Evolutionary conservation across 2,797 vertebrate species (phyloP).

Genomic region (Brachymystax lenok): DNA sequence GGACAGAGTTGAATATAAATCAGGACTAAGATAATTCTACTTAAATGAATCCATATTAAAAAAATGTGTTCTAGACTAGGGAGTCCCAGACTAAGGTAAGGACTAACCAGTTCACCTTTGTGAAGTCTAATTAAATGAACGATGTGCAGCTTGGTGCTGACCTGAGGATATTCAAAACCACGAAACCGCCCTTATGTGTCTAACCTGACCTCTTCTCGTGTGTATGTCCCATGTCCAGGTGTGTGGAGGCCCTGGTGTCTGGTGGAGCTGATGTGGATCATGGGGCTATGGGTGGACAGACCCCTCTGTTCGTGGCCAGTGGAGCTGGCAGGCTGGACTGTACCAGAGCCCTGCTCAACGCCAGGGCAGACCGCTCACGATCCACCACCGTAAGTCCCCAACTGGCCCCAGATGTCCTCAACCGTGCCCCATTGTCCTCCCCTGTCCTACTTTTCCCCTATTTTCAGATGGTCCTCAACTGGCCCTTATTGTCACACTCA

Average conservation of each 20-base stretch:
- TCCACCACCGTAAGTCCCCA: conserved; percentile 79
- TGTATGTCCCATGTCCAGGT: conserved; percentile 71
- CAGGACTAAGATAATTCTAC: too few species aligned
- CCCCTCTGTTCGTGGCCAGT: conserved; percentile 87
- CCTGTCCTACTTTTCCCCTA: too few species aligned
- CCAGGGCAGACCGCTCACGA: conserved; percentile 80
- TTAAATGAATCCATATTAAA: too few species aligned
- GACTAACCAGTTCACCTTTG: too few species aligned
- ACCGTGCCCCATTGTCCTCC: conserved; percentile 47
- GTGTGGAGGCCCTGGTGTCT: conserved; percentile 85
- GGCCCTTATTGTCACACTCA: too few species aligned
- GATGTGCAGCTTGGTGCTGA: too few species aligned
- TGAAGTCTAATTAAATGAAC: too few species aligned
- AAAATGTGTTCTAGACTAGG: too few species aligned
- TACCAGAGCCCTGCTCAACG: conserved; percentile 81
- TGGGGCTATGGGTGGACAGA: conserved; percentile 80
- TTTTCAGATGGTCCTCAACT: too few species aligned
- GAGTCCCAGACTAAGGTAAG: too few species aligned
- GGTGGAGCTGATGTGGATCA: conserved; percentile 83
- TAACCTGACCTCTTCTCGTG: not conserved
- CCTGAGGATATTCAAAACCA: too few species aligned
- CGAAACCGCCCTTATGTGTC: not conserved
- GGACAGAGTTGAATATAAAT: too few species aligned
- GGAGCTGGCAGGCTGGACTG: conserved; percentile 82
- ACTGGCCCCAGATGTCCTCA: not conserved